Evolutionary conservation across 2,888 invertebrate genomes (phyloP).

Genomic region (Eledona agricola): DNA sequence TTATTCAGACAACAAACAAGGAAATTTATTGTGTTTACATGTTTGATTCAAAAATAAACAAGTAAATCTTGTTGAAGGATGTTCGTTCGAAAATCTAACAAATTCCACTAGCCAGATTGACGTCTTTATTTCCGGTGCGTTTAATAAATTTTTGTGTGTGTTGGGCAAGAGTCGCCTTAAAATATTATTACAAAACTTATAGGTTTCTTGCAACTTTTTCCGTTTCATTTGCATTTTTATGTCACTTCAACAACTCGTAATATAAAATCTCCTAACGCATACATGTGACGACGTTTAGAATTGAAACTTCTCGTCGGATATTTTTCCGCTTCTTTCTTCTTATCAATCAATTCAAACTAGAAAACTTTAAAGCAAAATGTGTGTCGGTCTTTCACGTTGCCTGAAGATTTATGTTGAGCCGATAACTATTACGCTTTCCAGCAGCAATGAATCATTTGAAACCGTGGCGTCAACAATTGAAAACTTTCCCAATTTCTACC

Average conservation of each 20-base stretch:
- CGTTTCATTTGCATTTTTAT: no score
- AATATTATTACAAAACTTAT: no score
- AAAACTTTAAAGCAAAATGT: slow-evolving; percentile 34
- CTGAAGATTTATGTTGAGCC: slow-evolving; percentile 33
- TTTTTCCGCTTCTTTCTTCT: no score
- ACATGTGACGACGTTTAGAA: no score
- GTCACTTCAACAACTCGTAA: no score
- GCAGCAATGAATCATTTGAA: slow-evolving; percentile 37
- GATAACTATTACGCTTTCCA: slow-evolving; percentile 37
- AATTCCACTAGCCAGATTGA: slow-evolving; percentile 20
- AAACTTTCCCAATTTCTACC: slow-evolving; percentile 39
- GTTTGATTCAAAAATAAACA: slow-evolving; percentile 11
- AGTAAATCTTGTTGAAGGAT: slow-evolving; percentile 14
- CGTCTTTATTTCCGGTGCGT: slow-evolving; percentile 15
- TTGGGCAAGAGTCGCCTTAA: no score
- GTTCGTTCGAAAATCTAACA: slow-evolving; percentile 23
- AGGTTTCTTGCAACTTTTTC: no score
- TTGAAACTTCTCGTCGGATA: no score
- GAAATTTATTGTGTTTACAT: slow-evolving; percentile 1
- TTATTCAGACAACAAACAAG: slow-evolving; percentile 1
- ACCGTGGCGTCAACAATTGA: slow-evolving; percentile 39
- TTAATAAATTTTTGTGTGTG: no score
- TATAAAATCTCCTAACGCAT: no score
- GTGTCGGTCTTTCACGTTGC: slow-evolving; percentile 36
- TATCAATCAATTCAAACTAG: slow-evolving; percentile 34